These are phyloP conservation scores for Lepidostoma basale DNA, from an alignment of 1,140 invertebrate genomes.

Conservation along the genomic window DNA sequence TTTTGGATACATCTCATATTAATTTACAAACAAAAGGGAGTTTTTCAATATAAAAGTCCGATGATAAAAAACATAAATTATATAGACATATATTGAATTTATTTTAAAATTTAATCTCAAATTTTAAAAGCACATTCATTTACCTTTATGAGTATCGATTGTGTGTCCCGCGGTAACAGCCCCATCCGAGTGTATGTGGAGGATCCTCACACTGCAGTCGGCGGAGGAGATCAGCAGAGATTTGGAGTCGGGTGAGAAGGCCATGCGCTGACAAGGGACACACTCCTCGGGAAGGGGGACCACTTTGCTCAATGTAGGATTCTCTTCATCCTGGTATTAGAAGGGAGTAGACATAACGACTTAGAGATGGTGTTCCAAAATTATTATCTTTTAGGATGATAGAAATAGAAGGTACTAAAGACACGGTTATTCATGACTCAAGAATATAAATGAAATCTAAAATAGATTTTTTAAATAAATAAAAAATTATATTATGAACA, in stretches of 20 bases:
- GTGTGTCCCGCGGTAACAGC: slow-evolving; percentile 52
- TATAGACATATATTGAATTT: background rate
- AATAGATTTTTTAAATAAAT: too few relatives aligned
- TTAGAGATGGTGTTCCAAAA: too few relatives aligned
- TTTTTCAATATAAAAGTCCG: background rate
- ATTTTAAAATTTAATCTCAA: too few relatives aligned
- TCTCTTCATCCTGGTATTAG: slow-evolving; percentile 54
- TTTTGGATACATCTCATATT: too few relatives aligned
- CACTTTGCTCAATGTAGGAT: slow-evolving; percentile 56
- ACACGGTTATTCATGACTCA: slow-evolving; percentile 4
- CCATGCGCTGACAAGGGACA: slow-evolving; percentile 54
- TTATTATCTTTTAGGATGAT: too few relatives aligned
- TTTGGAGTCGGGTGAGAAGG: slow-evolving; percentile 56
- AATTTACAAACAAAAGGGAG: background rate
- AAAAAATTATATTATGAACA: too few relatives aligned
- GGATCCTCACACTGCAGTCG: slow-evolving; percentile 48
- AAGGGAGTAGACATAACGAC: too few relatives aligned
- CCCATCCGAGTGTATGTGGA: slow-evolving; percentile 54
- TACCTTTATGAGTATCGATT: slow-evolving; percentile 52
- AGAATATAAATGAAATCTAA: too few relatives aligned
- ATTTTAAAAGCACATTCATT: too few relatives aligned
- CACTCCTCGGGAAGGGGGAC: slow-evolving; percentile 52
- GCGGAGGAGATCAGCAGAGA: slow-evolving; percentile 50
- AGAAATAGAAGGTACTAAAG: slow-evolving; percentile 32
- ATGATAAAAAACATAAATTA: background rate